Evolutionary conservation across 1,140 invertebrate species (phyloP).

Genomic region (Cheumatopsyche charites): DNA sequence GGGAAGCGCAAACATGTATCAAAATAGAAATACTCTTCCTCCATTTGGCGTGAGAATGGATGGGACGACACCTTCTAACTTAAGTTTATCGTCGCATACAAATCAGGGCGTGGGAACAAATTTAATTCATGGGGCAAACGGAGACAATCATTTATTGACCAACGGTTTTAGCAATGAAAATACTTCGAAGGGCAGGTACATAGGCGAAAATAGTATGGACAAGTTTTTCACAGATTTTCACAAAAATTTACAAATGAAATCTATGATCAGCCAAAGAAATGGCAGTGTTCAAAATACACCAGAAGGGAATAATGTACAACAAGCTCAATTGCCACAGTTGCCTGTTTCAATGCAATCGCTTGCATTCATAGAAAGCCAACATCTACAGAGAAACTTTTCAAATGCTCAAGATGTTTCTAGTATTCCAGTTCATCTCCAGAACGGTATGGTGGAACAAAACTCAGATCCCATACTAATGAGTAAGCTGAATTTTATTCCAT

Average conservation of each 20-base stretch:
- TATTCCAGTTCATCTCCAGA: conserved; percentile 15
- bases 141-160: conserved; percentile 19
- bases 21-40: conserved; percentile 57
- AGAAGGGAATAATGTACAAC: not conserved
- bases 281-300: conserved; percentile 31
- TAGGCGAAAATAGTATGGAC: conserved; percentile 62
- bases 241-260: conserved; percentile 60
- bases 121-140: conserved; percentile 1
- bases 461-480: conserved; percentile 10
- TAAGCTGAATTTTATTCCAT: not conserved
- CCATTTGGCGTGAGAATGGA: conserved; percentile 59
- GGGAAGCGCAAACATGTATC: conserved; percentile 57
- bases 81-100: conserved; percentile 6
- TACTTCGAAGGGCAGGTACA: conserved; percentile 54
- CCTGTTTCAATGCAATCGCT: conserved; percentile 41
- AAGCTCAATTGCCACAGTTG: conserved; percentile 24
- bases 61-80: conserved; percentile 36
- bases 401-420: conserved; percentile 15
- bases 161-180: conserved; percentile 33
- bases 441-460: conserved; percentile 16
- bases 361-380: conserved; percentile 46
- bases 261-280: conserved; percentile 47
- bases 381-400: conserved; percentile 36
- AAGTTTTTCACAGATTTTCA: conserved; percentile 67
- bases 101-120: conserved; percentile 7